Conservation (phyloP, 2,888 invertebrate species). For the Andrena camellia region DNA sequence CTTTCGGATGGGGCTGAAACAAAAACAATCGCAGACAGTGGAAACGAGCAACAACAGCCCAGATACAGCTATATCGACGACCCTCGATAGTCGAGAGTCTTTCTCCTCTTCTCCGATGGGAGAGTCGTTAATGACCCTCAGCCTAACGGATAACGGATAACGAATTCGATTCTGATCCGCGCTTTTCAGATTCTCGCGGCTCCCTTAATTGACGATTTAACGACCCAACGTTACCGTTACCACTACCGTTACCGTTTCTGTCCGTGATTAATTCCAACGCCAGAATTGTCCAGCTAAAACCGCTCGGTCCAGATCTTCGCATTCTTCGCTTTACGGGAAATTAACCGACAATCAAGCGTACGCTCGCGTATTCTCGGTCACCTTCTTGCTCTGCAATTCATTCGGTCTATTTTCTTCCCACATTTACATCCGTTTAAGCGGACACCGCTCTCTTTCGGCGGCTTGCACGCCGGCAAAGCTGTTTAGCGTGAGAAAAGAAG, state of each 20-base stretch:
- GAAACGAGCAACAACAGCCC: constrained; percentile 20
- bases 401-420: constrained; percentile 18
- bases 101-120: constrained; percentile 8
- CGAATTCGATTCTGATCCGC: constrained; percentile 5
- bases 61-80: constrained; percentile 27
- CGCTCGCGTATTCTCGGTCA: neutral
- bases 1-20: constrained; percentile 40
- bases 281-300: neutral
- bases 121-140: constrained; percentile 24
- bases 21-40: constrained; percentile 47
- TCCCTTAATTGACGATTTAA: constrained; percentile 21
- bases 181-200: neutral
- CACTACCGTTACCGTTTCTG: neutral
- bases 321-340: neutral
- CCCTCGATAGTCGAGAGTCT: constrained; percentile 17
- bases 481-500: constrained; percentile 29
- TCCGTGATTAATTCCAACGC: constrained; percentile 1
- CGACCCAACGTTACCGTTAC: neutral
- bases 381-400: neutral
- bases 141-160: constrained; percentile 21
- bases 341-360: neutral
- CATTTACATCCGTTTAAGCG: constrained; percentile 32
- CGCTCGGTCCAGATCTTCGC: neutral
- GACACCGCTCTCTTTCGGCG: constrained; percentile 29
- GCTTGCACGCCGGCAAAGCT: constrained; percentile 31